These are phyloP conservation scores for Himalopsyche phryganea DNA, from an alignment of 1,140 invertebrate species.

Conservation along the genomic window DNA sequence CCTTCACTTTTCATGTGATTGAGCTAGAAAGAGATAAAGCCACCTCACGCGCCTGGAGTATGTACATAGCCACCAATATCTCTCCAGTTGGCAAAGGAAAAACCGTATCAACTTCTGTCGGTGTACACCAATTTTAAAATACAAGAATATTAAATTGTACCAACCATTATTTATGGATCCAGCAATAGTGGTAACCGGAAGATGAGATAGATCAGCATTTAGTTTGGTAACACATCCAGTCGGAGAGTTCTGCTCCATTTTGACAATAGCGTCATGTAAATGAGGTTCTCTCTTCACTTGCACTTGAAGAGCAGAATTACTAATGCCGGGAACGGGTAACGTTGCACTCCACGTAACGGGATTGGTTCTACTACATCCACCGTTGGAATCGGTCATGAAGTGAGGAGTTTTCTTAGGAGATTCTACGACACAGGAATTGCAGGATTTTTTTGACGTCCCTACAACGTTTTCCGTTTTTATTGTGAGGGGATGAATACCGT, in stretches of 20 bases:
- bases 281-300: constrained; percentile 48
- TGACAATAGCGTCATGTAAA: constrained; percentile 12
- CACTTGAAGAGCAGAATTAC: constrained; percentile 24
- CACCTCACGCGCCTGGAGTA: no score
- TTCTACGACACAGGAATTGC: constrained; percentile 46
- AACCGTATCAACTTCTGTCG: no score
- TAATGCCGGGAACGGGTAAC: constrained; percentile 32
- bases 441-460: constrained; percentile 36
- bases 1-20: no score
- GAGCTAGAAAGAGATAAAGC: no score
- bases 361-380: constrained; percentile 56
- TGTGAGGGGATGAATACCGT: constrained; percentile 44
- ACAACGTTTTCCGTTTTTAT: constrained; percentile 49
- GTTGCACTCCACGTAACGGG: constrained; percentile 51
- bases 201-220: constrained; percentile 23
- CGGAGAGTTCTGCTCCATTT: constrained; percentile 48
- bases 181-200: constrained; percentile 39
- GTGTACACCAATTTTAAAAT: no score
- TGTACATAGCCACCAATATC: no score
- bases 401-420: constrained; percentile 44
- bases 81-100: no score
- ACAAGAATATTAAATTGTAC: no score
- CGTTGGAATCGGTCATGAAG: constrained; percentile 40
- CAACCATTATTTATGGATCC: constrained; percentile 47
- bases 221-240: constrained; percentile 32